Evolutionary conservation across 2,888 invertebrate species (phyloP).

Genomic region (Leucophenga maculata): DNA sequence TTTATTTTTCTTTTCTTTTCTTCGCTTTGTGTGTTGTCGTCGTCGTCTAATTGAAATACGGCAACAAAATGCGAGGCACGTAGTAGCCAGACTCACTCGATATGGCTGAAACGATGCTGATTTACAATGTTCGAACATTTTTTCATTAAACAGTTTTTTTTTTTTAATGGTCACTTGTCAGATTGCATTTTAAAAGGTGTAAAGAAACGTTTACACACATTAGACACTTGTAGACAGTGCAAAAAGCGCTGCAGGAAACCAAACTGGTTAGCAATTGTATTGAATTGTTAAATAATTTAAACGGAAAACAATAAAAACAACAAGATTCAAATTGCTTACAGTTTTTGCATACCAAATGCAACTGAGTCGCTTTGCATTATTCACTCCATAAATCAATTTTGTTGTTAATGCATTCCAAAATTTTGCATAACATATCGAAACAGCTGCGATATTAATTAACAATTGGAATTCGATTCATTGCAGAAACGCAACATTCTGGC

Average conservation of each 20-base stretch:
- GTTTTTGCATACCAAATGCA: slow-evolving; percentile 30
- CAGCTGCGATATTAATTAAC: slow-evolving; percentile 24
- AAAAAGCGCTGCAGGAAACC: slow-evolving; percentile 20
- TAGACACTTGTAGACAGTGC: slow-evolving; percentile 13
- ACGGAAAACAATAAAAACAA: slow-evolving; percentile 28
- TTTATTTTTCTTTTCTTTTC: no score
- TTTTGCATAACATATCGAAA: background rate
- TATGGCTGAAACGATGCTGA: slow-evolving; percentile 1
- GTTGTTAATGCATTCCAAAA: slow-evolving; percentile 28
- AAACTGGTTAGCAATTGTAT: slow-evolving; percentile 5
- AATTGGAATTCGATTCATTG: background rate
- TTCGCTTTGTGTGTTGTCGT: background rate
- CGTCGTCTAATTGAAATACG: background rate
- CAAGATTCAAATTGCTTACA: slow-evolving; percentile 17
- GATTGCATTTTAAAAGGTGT: slow-evolving; percentile 16
- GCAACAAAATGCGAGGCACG: slow-evolving; percentile 17
- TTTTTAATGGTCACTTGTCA: slow-evolving; percentile 39
- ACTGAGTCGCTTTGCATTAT: no score
- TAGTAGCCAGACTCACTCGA: slow-evolving; percentile 13
- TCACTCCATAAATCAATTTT: slow-evolving; percentile 32
- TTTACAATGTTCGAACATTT: background rate
- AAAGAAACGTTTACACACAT: slow-evolving; percentile 9
- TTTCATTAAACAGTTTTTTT: background rate
- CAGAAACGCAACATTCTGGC: slow-evolving; percentile 47
- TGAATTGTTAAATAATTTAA: slow-evolving; percentile 11